phyloP scores from a whole-genome alignment of 2,797 vertebrate species.

The Rhinichthys osculus region DNA sequence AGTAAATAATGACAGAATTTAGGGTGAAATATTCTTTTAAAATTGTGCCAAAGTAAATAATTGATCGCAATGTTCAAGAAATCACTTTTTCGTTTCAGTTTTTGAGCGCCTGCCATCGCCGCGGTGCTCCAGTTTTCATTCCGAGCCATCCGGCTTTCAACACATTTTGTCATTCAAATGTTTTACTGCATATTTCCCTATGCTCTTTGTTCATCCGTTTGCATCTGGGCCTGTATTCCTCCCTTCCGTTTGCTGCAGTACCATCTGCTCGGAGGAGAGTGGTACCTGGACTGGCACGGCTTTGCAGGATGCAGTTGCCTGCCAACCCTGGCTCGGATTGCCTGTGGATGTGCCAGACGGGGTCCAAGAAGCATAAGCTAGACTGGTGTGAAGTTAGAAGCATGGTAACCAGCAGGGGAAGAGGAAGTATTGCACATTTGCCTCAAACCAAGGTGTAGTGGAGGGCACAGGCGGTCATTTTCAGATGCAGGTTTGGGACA shows the following conservation, averaged over 20 bases:
- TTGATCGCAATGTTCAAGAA: conserved; percentile 19
- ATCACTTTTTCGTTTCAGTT: conserved; percentile 23
- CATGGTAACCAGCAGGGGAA: conserved; percentile 52
- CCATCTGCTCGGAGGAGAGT: conserved; percentile 74
- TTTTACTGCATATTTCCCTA: conserved; percentile 22
- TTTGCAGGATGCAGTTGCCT: conserved; percentile 67
- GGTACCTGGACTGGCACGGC: conserved; percentile 68
- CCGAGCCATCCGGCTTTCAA: conserved; percentile 19
- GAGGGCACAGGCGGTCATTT: conserved; percentile 31
- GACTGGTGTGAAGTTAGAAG: conserved; percentile 69
- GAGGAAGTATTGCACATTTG: conserved; percentile 35
- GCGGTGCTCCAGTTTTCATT: conserved; percentile 40
- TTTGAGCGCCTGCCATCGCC: not conserved
- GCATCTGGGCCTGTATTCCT: conserved; percentile 49
- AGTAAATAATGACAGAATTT: conserved; percentile 9
- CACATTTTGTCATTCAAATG: conserved; percentile 39
- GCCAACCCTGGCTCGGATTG: conserved; percentile 68
- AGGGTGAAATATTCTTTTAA: conserved; percentile 5
- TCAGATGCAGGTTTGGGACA: conserved; percentile 4
- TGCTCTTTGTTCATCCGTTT: conserved; percentile 36
- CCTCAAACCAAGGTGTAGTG: conserved; percentile 33
- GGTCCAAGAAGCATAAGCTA: conserved; percentile 66
- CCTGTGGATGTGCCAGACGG: conserved; percentile 67
- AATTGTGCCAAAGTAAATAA: conserved; percentile 28
- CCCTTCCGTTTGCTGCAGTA: conserved; percentile 33